A percentile compares a stretch with the other conserved stretches of the same genome.
Conservation (phyloP, 2,797 vertebrate genomes). For the Channa striata region DNA sequence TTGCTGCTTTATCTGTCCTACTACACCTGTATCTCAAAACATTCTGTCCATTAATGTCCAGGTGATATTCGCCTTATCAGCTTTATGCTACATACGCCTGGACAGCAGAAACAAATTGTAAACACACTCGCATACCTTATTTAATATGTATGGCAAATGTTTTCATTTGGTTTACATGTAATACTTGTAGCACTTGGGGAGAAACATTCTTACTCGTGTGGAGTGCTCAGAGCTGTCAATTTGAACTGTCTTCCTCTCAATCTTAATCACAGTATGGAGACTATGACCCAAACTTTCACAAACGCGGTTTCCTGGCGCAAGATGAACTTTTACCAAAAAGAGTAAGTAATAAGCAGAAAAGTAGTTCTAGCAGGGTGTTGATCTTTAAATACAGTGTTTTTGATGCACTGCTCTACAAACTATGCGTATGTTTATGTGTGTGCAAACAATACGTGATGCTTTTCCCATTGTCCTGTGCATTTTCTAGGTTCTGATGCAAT, state of each 20-base stretch:
- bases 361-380: not conserved
- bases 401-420: too few relatives aligned
- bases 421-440: not conserved
- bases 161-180: too few relatives aligned
- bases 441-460: not conserved
- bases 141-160: not conserved
- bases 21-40: not conserved
- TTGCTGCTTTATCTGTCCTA: not conserved
- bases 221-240: too few relatives aligned
- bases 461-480: conserved; percentile 5
- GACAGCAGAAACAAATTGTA: not conserved
- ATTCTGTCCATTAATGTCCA: not conserved
- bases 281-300: conserved; percentile 92
- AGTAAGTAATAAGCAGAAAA: conserved; percentile 76
- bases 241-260: not conserved
- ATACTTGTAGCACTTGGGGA: not conserved
- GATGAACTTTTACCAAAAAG: conserved; percentile 93
- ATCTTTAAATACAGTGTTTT: not conserved
- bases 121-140: not conserved
- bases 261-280: conserved; percentile 87
- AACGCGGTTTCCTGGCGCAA: conserved; percentile 91
- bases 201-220: not conserved
- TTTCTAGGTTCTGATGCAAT: conserved; percentile 85
- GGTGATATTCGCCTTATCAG: not conserved
- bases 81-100: not conserved